Conservation (phyloP, 2,113 vertebrate species). For the Scomber colias region DNA sequence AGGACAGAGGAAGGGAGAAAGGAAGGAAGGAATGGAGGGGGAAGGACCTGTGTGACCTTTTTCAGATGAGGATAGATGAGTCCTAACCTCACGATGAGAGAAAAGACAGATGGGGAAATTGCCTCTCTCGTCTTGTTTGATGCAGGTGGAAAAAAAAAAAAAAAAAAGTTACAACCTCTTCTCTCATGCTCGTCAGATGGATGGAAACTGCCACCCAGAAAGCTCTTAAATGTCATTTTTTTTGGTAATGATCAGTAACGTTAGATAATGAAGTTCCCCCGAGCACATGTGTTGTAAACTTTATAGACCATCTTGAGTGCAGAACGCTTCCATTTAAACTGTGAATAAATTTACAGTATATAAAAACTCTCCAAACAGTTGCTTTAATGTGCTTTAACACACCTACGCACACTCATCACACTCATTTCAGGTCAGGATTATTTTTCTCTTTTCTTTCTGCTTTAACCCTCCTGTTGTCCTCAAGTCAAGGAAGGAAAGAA, state of each 20-base stretch:
- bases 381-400: not conserved
- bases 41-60: too few species aligned
- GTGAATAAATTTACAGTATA: not conserved
- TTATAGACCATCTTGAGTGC: conserved; percentile 11
- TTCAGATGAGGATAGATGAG: not conserved
- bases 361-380: not conserved
- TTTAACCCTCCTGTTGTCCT: too few species aligned
- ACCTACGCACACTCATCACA: not conserved
- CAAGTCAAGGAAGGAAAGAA: too few species aligned
- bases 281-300: conserved; percentile 1
- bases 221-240: conserved; percentile 23
- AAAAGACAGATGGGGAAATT: not conserved
- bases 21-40: too few species aligned
- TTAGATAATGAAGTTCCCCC: conserved; percentile 19
- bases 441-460: too few species aligned
- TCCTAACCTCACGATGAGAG: not conserved
- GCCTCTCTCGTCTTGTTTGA: not conserved
- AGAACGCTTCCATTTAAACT: not conserved
- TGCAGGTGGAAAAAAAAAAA: conserved; percentile 6
- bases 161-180: not conserved
- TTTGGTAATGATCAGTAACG: not conserved
- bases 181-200: not conserved
- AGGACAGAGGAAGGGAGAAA: too few species aligned
- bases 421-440: too few species aligned
- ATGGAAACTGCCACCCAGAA: not conserved